phyloP scores from a whole-genome alignment of 2,113 vertebrate genomes.

The Oreochromis tanganicae region DNA sequence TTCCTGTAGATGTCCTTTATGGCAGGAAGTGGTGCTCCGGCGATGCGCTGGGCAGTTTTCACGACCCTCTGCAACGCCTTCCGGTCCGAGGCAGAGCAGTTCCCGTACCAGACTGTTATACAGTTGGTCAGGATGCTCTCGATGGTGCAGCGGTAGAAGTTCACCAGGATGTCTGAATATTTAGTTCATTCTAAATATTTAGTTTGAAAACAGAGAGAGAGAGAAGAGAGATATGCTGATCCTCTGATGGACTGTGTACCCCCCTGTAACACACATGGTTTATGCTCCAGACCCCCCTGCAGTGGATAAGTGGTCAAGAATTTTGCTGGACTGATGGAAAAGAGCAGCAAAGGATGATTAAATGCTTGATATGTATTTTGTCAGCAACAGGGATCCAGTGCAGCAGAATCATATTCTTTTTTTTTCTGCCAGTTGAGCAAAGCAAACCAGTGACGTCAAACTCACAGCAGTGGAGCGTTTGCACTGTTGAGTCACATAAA shows the following conservation, averaged over 20 bases:
- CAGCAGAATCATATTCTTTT: not conserved
- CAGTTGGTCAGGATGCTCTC: too few species aligned
- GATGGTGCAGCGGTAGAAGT: too few species aligned
- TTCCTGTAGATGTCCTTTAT: too few species aligned
- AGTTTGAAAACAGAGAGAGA: rapidly evolving
- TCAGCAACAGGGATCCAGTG: not conserved
- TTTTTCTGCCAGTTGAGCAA: not conserved
- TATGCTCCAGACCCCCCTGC: not conserved
- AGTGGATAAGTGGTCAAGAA: not conserved
- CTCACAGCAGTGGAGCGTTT: not conserved
- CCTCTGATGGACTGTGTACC: not conserved
- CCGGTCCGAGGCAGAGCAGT: too few species aligned
- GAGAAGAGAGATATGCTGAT: not conserved
- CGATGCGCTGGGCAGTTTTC: too few species aligned
- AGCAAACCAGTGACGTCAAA: not conserved
- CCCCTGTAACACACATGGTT: not conserved
- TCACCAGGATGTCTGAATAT: too few species aligned
- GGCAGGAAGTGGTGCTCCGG: too few species aligned
- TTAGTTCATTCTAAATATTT: not conserved
- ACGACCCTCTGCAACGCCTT: too few species aligned
- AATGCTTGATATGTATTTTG: not conserved
- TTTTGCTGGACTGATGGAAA: not conserved
- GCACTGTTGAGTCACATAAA: not conserved
- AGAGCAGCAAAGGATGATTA: not conserved
- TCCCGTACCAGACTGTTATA: too few species aligned